These are phyloP conservation scores for Drosophila gaucha DNA, from an alignment of 2,888 invertebrate species.

Conservation along the genomic window DNA sequence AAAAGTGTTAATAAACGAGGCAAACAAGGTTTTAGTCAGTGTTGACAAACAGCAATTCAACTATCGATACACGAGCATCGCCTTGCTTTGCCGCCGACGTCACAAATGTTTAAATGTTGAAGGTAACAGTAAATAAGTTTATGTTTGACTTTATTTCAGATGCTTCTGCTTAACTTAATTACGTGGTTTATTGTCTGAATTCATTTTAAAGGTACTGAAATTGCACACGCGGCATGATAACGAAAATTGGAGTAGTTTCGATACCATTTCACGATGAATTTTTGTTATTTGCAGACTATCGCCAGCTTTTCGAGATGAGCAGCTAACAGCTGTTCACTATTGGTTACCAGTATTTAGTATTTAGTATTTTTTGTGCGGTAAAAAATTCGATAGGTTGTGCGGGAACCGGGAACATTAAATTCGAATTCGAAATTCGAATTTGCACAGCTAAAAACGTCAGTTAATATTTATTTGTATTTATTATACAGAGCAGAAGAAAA, in stretches of 20 bases:
- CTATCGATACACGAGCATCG: conserved; percentile 7
- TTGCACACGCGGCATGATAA: not conserved
- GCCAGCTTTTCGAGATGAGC: not conserved
- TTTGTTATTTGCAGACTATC: not conserved
- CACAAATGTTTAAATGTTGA: not conserved
- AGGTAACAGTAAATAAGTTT: too few relatives aligned
- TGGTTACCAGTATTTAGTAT: not conserved
- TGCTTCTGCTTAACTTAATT: not conserved
- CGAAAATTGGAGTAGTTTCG: too few relatives aligned
- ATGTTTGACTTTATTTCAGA: not conserved
- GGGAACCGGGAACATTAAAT: not conserved
- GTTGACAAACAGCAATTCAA: conserved; percentile 17
- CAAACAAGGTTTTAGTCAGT: conserved; percentile 14
- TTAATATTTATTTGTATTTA: conserved; percentile 30
- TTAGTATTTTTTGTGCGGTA: not conserved
- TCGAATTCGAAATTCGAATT: not conserved
- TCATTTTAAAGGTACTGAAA: not conserved
- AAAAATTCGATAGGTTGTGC: not conserved
- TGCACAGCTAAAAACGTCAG: not conserved
- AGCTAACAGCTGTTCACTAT: not conserved
- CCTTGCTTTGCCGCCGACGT: not conserved
- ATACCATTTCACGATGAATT: too few relatives aligned
- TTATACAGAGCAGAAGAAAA: conserved; percentile 30
- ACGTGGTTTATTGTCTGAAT: not conserved
- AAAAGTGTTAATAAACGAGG: conserved; percentile 52